These are phyloP conservation scores for Hemibagrus guttatus DNA, from an alignment of 2,797 vertebrate species.

Conservation along the genomic window DNA sequence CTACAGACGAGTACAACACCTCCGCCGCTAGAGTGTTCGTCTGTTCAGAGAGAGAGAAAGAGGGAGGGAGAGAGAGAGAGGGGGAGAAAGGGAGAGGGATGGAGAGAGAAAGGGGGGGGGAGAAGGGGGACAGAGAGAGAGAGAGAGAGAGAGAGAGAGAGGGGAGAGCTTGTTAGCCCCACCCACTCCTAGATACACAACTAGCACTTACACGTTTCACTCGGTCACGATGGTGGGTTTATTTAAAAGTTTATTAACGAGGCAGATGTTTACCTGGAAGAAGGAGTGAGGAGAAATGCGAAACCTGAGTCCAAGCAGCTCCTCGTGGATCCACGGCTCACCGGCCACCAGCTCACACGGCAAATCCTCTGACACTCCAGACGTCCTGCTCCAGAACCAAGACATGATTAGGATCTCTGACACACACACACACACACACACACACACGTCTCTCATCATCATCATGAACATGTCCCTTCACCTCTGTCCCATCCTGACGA, in stretches of 20 bases:
- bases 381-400: slow-evolving; percentile 75
- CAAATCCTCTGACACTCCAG: slow-evolving; percentile 86
- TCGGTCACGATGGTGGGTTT: too few species aligned
- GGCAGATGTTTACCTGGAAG: slow-evolving; percentile 82
- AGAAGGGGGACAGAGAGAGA: too few species aligned
- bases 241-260: too few species aligned
- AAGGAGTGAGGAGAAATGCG: slow-evolving; percentile 96
- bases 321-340: slow-evolving; percentile 86
- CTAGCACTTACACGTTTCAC: too few species aligned
- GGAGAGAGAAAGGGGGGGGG: too few species aligned
- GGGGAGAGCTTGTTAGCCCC: not conserved
- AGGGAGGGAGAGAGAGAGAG: too few species aligned
- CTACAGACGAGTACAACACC: slow-evolving; percentile 87
- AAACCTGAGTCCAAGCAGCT: slow-evolving; percentile 91
- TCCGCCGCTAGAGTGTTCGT: slow-evolving; percentile 93
- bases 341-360: slow-evolving; percentile 89
- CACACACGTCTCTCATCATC: not conserved
- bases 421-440: not conserved
- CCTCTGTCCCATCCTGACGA: slow-evolving; percentile 93
- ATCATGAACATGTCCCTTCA: slow-evolving; percentile 60
- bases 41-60: slow-evolving; percentile 48
- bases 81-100: too few species aligned
- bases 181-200: not conserved
- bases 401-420: not conserved
- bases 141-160: too few species aligned